Evolutionary conservation across 2,113 vertebrate species (phyloP), one percentile per base, ranked within the genome.

Genomic region (Podarcis muralis): DNA sequence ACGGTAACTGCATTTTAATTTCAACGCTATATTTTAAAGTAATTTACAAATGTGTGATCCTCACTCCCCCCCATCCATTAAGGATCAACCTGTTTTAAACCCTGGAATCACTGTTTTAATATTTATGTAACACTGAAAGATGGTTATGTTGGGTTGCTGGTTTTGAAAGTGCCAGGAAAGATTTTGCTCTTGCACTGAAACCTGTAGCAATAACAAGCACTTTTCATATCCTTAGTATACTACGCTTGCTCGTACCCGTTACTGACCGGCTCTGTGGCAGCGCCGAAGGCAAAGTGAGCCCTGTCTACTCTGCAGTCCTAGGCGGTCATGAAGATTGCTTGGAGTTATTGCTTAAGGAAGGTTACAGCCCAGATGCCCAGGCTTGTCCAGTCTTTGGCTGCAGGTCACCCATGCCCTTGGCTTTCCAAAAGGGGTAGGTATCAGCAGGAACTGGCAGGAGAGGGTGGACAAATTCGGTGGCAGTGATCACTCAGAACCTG

Each of bases 351-450:
- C 93, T 99, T 22, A 88, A 83, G 7, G 95, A 95, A 37, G 98
- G 98, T 40, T 99, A 97, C 86, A 98, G 97, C 88, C 98, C 99
- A 0, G 97, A 99, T 30, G 99, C 98, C 53, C 99, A 99, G 84
- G 96, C 96, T 88, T 98, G 98, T 94, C 89, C 93, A 1, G 75
- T 93, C 53, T 97, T 98, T 0, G 91, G 89, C 72, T 94, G 97
- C 88, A 92, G 81, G 12, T 98, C 98, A 8, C 98, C 98, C 0
- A 95, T 99, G 95, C 97, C 96, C 87, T 95, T 97, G 96, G 91
- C 95, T 92, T 96, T 98, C 88, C 95, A 96, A 43, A 93, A 95
- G 96, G n/a, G 87, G 87, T 97, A 96, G 68, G 97, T 93, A 89
- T 87, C n/a, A 74, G 72, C 69, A 30, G 25, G 69, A 32, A 59